phyloP scores from a whole-genome alignment of 2,113 vertebrate species.

The Ahaetulla prasina region DNA sequence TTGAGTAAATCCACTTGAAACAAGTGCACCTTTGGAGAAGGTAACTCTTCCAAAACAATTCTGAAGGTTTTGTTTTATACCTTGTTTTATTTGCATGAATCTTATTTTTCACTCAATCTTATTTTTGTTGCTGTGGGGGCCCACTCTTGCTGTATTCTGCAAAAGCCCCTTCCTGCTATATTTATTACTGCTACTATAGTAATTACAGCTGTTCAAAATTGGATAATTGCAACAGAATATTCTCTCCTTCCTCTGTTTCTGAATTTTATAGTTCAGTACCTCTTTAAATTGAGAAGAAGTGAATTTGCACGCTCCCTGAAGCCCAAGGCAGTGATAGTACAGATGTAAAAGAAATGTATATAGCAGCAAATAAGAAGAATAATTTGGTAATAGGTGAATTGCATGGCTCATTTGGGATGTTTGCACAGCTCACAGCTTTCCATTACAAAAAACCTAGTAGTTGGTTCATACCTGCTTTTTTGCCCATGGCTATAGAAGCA shows the following conservation, averaged over 20 bases:
- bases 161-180: not conserved
- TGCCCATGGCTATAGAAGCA: not conserved
- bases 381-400: not conserved
- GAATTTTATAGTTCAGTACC: not conserved
- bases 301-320: not conserved
- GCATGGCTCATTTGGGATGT: not conserved
- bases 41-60: not conserved
- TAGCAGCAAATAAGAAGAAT: not conserved
- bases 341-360: not conserved
- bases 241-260: not conserved
- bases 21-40: not conserved
- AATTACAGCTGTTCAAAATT: not conserved
- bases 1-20: not conserved
- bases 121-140: not conserved
- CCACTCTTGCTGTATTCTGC: not conserved
- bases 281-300: not conserved
- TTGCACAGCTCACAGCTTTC: not conserved
- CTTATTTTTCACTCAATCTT: not conserved
- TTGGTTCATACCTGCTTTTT: not conserved
- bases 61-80: not conserved
- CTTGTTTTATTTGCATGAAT: not conserved
- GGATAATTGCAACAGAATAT: not conserved
- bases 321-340: not conserved
- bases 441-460: not conserved
- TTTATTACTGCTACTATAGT: not conserved